Percentiles rank a stretch among this genome's conserved stretches.
These are phyloP conservation scores for Pollimyrus isidori DNA, from an alignment of 2,113 vertebrate genomes.

Conservation along the genomic window DNA sequence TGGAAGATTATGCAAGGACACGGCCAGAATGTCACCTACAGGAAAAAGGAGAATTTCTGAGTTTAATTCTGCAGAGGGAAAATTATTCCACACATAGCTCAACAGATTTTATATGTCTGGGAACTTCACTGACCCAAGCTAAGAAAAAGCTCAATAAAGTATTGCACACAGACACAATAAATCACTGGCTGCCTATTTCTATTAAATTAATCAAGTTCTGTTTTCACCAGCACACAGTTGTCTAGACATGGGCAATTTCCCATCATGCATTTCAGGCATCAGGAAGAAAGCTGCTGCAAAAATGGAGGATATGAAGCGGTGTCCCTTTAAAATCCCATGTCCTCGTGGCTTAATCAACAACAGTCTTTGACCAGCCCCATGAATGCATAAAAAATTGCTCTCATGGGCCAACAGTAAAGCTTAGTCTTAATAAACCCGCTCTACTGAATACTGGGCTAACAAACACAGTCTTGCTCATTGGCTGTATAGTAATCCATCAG, in stretches of 20 bases:
- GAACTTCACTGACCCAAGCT: neutral
- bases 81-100: neutral
- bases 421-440: neutral
- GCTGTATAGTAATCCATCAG: neutral
- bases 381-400: neutral
- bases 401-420: neutral
- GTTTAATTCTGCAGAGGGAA: neutral
- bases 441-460: neutral
- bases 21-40: neutral
- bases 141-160: neutral
- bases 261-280: conserved; percentile 9
- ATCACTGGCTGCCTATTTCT: conserved; percentile 44
- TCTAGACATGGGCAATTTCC: conserved; percentile 21
- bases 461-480: neutral
- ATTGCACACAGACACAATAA: conserved; percentile 34
- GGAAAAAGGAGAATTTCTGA: neutral
- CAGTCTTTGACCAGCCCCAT: neutral
- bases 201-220: conserved; percentile 24
- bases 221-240: conserved; percentile 32
- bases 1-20: neutral
- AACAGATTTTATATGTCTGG: neutral
- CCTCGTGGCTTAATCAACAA: neutral
- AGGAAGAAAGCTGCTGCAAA: conserved; percentile 20
- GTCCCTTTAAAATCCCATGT: neutral
- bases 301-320: neutral